A percentile compares a stretch with the other conserved stretches of the same genome.
Evolutionary conservation across 2,888 invertebrate genomes (phyloP).

Genomic region (Schrankia costaestrigalis): DNA sequence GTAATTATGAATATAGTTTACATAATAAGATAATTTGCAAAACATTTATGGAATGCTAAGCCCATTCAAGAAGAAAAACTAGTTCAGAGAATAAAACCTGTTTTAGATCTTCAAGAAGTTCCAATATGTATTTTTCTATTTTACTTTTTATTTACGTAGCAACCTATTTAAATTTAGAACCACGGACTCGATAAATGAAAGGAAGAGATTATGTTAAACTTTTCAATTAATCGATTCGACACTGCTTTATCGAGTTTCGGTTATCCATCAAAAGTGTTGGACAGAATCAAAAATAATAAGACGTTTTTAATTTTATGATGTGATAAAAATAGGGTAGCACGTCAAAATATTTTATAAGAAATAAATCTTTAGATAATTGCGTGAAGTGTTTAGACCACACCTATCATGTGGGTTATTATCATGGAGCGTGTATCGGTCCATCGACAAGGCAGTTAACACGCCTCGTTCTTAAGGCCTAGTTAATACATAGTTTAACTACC

Average conservation of each 20-base stretch:
- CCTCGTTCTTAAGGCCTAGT: constrained; percentile 29
- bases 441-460: constrained; percentile 53
- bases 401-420: constrained; percentile 42
- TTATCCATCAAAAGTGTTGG: too few relatives aligned
- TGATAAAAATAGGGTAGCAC: constrained; percentile 32
- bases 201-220: too few relatives aligned
- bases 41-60: constrained; percentile 19
- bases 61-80: too few relatives aligned
- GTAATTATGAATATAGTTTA: constrained; percentile 14
- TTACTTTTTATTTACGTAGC: too few relatives aligned
- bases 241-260: too few relatives aligned
- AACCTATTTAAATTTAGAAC: too few relatives aligned
- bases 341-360: constrained; percentile 25
- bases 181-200: too few relatives aligned
- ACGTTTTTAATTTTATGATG: constrained; percentile 21
- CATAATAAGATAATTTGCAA: constrained; percentile 30
- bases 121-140: too few relatives aligned
- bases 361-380: constrained; percentile 46
- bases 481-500: constrained; percentile 3
- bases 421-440: constrained; percentile 39
- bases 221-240: too few relatives aligned
- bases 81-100: too few relatives aligned
- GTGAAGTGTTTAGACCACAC: constrained; percentile 45
- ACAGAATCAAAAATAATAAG: constrained; percentile 28
- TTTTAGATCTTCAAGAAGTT: too few relatives aligned